Percentiles rank a stretch among this genome's conserved stretches.
phyloP scores from a whole-genome alignment of 2,888 invertebrate genomes.

The Desoria tigrina region DNA sequence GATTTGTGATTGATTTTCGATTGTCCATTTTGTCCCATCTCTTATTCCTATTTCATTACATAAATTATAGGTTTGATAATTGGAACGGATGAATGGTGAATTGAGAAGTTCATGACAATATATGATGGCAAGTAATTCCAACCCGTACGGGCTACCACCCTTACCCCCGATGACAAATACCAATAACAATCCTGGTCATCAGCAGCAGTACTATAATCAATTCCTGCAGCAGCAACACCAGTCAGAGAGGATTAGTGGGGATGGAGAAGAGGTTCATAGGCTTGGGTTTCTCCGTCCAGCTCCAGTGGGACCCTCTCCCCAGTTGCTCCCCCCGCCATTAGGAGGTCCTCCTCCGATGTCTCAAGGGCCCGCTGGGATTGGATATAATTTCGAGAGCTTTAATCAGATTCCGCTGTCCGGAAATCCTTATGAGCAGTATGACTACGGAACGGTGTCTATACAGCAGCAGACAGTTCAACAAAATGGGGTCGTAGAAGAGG shows the following conservation, averaged over 20 bases:
- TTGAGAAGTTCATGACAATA: no score
- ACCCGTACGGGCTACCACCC: conserved; percentile 1
- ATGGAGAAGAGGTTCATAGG: conserved; percentile 42
- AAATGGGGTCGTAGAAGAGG: neutral
- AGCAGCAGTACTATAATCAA: neutral
- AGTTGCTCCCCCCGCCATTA: conserved; percentile 25
- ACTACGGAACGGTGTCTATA: neutral
- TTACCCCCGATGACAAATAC: neutral
- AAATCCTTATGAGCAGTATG: neutral
- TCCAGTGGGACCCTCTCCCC: conserved; percentile 27
- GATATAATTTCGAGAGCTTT: neutral
- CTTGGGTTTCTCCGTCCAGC: conserved; percentile 24
- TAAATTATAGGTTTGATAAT: no score
- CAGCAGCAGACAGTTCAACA: neutral
- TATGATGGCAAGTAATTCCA: conserved; percentile 4
- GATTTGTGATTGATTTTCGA: no score
- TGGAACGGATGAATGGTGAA: no score
- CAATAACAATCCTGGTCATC: neutral
- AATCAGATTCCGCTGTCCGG: neutral
- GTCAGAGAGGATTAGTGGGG: conserved; percentile 37
- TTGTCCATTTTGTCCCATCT: no score
- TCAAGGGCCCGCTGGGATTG: neutral
- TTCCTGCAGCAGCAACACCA: conserved; percentile 5
- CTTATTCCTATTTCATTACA: no score
- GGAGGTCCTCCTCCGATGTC: conserved; percentile 19